phyloP scores from a whole-genome alignment of 2,113 vertebrate species.

The Aplodontia rufa region DNA sequence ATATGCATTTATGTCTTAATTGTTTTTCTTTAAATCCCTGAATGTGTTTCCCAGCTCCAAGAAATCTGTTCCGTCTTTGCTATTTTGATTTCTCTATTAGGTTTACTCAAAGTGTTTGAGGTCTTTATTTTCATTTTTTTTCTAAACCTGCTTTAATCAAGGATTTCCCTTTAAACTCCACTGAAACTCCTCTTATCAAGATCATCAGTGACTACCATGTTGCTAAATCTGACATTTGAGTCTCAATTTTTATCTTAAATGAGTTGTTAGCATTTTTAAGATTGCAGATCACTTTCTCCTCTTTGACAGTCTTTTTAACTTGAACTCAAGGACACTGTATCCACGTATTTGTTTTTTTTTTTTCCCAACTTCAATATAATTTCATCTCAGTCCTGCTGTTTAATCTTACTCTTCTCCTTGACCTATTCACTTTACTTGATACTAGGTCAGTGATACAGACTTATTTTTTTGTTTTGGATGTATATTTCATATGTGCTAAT shows the following conservation, averaged over 20 bases:
- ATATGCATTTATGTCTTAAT: background rate
- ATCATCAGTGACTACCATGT: background rate
- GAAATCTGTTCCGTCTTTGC: background rate
- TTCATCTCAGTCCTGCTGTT: background rate
- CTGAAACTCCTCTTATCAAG: background rate
- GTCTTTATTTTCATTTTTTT: background rate
- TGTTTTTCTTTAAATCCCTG: background rate
- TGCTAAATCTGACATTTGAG: background rate
- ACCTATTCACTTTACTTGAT: background rate
- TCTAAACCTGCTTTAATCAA: background rate
- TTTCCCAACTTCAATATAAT: background rate
- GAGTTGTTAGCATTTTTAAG: background rate
- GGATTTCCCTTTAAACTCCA: background rate
- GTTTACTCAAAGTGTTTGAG: background rate
- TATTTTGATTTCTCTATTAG: background rate
- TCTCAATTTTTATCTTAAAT: background rate
- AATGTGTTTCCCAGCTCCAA: background rate
- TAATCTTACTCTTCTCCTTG: background rate
- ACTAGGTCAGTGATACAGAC: background rate
- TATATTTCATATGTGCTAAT: background rate
- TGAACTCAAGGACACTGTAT: background rate
- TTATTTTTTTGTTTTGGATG: background rate
- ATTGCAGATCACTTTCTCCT: background rate
- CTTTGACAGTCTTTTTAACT: background rate
- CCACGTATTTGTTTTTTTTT: accelerated